These are phyloP conservation scores for Drosophila ambigua DNA, from an alignment of 1,140 invertebrate species.

Conservation along the genomic window DNA sequence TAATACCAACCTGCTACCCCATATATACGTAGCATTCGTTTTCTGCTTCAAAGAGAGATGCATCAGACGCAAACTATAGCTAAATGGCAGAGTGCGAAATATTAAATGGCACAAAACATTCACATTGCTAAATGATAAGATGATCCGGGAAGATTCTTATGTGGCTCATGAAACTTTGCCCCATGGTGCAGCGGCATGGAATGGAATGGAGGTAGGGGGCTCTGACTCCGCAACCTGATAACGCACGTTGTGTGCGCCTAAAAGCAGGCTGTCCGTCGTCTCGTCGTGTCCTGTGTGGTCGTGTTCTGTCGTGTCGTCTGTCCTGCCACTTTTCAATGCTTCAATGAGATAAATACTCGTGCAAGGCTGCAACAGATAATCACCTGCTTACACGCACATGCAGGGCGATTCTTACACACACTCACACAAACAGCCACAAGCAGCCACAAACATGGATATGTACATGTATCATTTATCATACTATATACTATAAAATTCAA, in stretches of 20 bases:
- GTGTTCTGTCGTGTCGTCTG: neutral
- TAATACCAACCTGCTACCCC: no score
- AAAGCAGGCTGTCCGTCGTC: slow-evolving; percentile 18
- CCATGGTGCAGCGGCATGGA: neutral
- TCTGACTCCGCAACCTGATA: slow-evolving; percentile 11
- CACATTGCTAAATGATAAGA: no score
- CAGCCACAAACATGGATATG: slow-evolving; percentile 3
- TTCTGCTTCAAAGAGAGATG: no score
- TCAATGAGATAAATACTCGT: slow-evolving; percentile 74
- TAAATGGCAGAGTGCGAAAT: no score
- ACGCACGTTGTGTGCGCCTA: slow-evolving; percentile 33
- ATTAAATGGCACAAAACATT: no score
- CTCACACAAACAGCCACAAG: neutral
- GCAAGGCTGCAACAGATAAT: slow-evolving; percentile 77
- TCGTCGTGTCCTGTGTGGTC: no score
- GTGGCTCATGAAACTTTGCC: no score
- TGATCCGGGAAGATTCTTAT: no score
- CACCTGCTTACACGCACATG: slow-evolving; percentile 76
- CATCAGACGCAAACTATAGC: no score
- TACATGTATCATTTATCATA: slow-evolving; percentile 51
- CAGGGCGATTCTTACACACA: slow-evolving; percentile 20
- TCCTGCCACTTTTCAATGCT: slow-evolving; percentile 49
- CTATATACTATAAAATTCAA: slow-evolving; percentile 71
- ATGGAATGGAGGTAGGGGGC: slow-evolving; percentile 1
- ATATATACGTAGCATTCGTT: no score